Evolutionary conservation across 2,888 invertebrate genomes (phyloP).

Genomic region (Pristionchus japonicus): DNA sequence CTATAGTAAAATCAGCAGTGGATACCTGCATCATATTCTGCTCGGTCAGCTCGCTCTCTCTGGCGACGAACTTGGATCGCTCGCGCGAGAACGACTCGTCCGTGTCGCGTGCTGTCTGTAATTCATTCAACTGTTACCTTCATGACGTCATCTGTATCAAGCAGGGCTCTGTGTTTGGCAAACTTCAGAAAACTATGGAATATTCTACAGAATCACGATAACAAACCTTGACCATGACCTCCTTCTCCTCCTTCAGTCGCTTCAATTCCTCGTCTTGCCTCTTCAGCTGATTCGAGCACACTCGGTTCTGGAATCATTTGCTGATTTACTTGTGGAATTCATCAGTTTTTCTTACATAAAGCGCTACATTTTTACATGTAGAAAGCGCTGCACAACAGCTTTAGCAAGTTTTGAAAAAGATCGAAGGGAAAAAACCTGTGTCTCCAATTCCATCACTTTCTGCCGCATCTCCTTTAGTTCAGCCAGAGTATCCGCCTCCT

Average conservation of each 20-base stretch:
- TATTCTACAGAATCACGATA: too few species aligned
- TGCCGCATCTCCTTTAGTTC: constrained; percentile 94
- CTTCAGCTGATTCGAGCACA: constrained; percentile 79
- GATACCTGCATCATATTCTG: constrained; percentile 64
- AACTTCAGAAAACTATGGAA: not conserved
- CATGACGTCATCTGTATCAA: too few species aligned
- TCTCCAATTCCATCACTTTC: constrained; percentile 95
- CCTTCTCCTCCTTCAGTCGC: constrained; percentile 85
- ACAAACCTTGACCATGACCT: constrained; percentile 82
- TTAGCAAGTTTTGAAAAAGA: too few species aligned
- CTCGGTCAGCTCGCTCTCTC: constrained; percentile 80
- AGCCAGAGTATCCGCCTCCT: constrained; percentile 92
- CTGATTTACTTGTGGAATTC: not conserved
- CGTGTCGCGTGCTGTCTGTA: not conserved
- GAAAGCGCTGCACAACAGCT: too few species aligned
- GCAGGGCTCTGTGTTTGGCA: too few species aligned
- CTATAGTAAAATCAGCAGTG: too few species aligned
- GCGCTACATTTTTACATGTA: too few species aligned
- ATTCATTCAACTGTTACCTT: not conserved
- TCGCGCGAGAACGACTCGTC: constrained; percentile 40
- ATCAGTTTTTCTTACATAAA: too few species aligned
- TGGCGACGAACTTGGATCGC: constrained; percentile 23
- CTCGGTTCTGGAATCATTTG: constrained; percentile 77
- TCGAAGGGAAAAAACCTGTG: constrained; percentile 81
- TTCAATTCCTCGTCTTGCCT: constrained; percentile 95